Evolutionary conservation across 1,140 invertebrate genomes (phyloP), one percentile per base, ranked within the genome.

Genomic region (Bombus impatiens): DNA sequence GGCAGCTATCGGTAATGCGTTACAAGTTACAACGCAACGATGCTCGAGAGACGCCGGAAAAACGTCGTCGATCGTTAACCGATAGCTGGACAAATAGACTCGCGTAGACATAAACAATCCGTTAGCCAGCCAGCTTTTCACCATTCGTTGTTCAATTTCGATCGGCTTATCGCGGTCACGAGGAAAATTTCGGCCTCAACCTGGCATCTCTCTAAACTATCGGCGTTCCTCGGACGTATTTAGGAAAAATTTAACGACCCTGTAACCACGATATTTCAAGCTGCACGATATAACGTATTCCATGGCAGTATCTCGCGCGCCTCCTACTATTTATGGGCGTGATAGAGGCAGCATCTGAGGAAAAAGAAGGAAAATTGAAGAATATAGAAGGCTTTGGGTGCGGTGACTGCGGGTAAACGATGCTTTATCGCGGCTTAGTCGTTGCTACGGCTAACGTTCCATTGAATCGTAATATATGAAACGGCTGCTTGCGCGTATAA

Each of bases 1-100:
- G n/a, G 32, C 74, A 35, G 80, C 35, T 84, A 6, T 42, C 47
- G 76, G 42, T 71, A 70, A 74, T 83, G 42, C 59, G 74, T 83
- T 88, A 59, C 47, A 22, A 53, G 18, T 53, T 53, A 53, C 47
- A 53, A 53, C 18, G 47, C 72, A 42, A 42, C 15, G 78, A 78
- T 89, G 72, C 80, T 80, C 67, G 28, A 37, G 57, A 80, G 79
- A 72, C 53, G 44, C 10, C 84, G 37, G 71, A 35, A 18, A 67
- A 74, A 62, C 59, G 85, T 87, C 85, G 85, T 89, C 85, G 88
- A 90, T 82, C 87, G 88, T 90, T 89, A 89, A 80, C 84, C 65
- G 79, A 88, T 88, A 86, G 71, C 40, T 71, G 72, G 67, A 89
- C 84, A 89, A 81, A 88, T 81, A 74, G 88, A 44, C 87, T 77